Percentiles rank a stretch among this genome's conserved stretches.
phyloP scores from a whole-genome alignment of 2,113 vertebrate species.

The Scartelaos histophorus region DNA sequence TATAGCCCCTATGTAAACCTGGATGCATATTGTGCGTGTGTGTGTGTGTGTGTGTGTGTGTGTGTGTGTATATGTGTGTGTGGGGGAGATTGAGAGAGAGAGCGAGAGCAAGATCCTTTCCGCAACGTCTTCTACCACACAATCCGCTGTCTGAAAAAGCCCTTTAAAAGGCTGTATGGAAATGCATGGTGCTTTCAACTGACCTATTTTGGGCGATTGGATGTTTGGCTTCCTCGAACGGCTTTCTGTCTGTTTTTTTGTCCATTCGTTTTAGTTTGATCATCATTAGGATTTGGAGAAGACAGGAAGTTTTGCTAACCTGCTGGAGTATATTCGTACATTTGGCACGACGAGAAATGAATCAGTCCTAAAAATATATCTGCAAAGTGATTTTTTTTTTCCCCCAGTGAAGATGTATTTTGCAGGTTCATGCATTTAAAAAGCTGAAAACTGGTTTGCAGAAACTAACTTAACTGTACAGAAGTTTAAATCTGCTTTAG shows the following conservation, averaged over 20 bases:
- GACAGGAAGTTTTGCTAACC: slow-evolving; percentile 48
- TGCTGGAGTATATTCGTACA: slow-evolving; percentile 39
- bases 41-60: slow-evolving; percentile 4
- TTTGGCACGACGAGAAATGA: slow-evolving; percentile 15
- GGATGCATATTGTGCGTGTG: slow-evolving; percentile 20
- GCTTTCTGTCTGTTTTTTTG: background rate
- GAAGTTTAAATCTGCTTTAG: too few species aligned
- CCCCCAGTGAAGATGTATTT: slow-evolving; percentile 45
- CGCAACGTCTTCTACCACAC: slow-evolving; percentile 58
- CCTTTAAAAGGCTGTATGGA: slow-evolving; percentile 53
- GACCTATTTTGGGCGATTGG: slow-evolving; percentile 69
- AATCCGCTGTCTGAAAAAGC: slow-evolving; percentile 62
- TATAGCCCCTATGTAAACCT: slow-evolving; percentile 40
- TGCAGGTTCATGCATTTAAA: background rate
- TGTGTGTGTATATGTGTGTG: background rate
- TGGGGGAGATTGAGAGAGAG: background rate
- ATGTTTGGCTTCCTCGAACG: slow-evolving; percentile 52
- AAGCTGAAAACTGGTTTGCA: background rate
- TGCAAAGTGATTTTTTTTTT: slow-evolving; percentile 14
- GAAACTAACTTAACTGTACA: background rate
- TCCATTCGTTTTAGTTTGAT: slow-evolving; percentile 29
- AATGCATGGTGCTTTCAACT: slow-evolving; percentile 67
- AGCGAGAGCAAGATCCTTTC: slow-evolving; percentile 26
- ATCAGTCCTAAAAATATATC: slow-evolving; percentile 52
- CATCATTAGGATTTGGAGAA: slow-evolving; percentile 49